These are phyloP conservation scores for Galerucella calmariensis DNA, from an alignment of 2,888 invertebrate species.

Conservation along the genomic window DNA sequence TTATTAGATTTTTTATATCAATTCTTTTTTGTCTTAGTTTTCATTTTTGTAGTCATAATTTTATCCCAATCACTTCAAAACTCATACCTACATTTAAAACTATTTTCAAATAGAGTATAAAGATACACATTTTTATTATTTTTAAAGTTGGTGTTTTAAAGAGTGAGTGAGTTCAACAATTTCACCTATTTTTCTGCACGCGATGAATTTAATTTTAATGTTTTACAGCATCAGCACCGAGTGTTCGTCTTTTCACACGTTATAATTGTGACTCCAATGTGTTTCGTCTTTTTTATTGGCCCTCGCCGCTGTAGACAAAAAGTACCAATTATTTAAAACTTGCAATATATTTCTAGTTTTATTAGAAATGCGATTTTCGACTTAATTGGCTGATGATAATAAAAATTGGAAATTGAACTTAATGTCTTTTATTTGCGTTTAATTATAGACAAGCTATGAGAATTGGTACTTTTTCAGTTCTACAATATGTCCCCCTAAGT, in stretches of 20 bases:
- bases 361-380: background rate
- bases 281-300: slow-evolving; percentile 15
- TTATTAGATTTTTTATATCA: too few species aligned
- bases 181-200: slow-evolving; percentile 35
- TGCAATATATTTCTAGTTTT: background rate
- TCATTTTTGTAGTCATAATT: too few species aligned
- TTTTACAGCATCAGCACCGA: slow-evolving; percentile 35
- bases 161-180: slow-evolving; percentile 34
- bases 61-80: too few species aligned
- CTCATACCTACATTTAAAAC: too few species aligned
- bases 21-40: too few species aligned
- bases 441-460: background rate
- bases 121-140: too few species aligned
- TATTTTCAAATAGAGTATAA: too few species aligned
- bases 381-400: too few species aligned
- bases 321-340: background rate
- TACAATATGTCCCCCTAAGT: too few species aligned
- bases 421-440: background rate
- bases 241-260: slow-evolving; percentile 36
- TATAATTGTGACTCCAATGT: slow-evolving; percentile 5
- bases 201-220: slow-evolving; percentile 20
- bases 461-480: background rate
- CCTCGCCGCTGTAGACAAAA: background rate
- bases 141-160: background rate
- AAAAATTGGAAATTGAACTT: background rate